These are phyloP conservation scores for Erithacus rubecula DNA, from an alignment of 2,797 vertebrate species.

Conservation along the genomic window DNA sequence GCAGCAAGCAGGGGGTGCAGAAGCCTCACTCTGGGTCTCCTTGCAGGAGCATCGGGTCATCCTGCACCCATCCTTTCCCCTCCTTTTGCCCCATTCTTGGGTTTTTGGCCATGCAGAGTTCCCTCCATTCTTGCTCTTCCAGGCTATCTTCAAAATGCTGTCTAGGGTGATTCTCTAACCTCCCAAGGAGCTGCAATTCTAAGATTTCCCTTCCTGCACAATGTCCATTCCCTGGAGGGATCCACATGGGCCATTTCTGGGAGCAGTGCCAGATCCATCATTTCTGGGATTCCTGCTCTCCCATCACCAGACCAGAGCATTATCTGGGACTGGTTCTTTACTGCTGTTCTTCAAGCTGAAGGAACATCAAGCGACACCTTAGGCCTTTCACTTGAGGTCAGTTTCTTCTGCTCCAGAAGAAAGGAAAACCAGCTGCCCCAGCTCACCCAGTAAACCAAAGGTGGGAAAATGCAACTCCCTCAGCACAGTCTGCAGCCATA, in stretches of 20 bases:
- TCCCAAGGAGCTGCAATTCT: background rate
- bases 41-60: background rate
- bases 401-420: background rate
- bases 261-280: background rate
- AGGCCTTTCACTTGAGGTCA: background rate
- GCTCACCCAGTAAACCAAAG: background rate
- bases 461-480: background rate
- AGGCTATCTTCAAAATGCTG: background rate
- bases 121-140: background rate
- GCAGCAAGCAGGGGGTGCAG: background rate
- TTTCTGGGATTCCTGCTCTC: background rate
- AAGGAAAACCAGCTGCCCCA: background rate
- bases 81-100: background rate
- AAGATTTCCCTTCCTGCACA: background rate
- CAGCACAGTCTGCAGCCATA: background rate
- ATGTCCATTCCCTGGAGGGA: background rate
- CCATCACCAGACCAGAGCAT: background rate
- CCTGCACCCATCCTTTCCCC: background rate
- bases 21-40: background rate
- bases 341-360: background rate
- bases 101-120: background rate
- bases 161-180: background rate
- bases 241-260: background rate
- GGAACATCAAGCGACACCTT: background rate
- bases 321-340: background rate